A percentile compares a stretch with the other conserved stretches of the same genome.
phyloP scores from a whole-genome alignment of 2,113 vertebrate genomes.

The Elaphurus davidianus region DNA sequence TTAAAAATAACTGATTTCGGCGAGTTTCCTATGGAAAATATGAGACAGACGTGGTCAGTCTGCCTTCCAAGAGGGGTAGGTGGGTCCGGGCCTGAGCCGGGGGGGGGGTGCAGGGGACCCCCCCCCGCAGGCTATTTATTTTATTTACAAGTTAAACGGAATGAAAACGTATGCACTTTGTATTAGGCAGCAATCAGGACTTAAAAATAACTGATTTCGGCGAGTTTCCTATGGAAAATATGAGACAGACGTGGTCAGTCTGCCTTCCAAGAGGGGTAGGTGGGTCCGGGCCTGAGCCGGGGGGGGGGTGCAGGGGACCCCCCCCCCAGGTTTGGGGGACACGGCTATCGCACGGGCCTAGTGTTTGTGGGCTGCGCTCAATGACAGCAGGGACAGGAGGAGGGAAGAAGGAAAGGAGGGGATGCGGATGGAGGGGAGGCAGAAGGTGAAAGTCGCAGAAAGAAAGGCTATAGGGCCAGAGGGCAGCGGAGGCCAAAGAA shows the following conservation, averaged over 20 bases:
- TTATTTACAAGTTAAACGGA: background rate
- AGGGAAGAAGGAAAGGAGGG: background rate
- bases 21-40: background rate
- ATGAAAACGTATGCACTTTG: background rate
- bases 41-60: background rate
- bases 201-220: background rate
- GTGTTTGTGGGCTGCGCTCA: background rate
- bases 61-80: fast-evolving
- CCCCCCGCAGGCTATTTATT: background rate
- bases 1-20: background rate
- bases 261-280: fast-evolving
- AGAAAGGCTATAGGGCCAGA: background rate
- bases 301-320: fast-evolving
- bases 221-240: background rate
- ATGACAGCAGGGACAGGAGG: background rate
- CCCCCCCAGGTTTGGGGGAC: background rate
- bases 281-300: background rate
- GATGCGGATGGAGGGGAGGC: background rate
- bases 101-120: fast-evolving
- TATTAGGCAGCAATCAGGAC: background rate
- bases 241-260: background rate
- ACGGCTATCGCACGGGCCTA: background rate
- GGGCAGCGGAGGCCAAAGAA: too few relatives aligned
- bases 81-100: background rate
- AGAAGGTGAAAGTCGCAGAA: background rate